phyloP scores from a whole-genome alignment of 2,113 vertebrate genomes.

The Isurus oxyrinchus region DNA sequence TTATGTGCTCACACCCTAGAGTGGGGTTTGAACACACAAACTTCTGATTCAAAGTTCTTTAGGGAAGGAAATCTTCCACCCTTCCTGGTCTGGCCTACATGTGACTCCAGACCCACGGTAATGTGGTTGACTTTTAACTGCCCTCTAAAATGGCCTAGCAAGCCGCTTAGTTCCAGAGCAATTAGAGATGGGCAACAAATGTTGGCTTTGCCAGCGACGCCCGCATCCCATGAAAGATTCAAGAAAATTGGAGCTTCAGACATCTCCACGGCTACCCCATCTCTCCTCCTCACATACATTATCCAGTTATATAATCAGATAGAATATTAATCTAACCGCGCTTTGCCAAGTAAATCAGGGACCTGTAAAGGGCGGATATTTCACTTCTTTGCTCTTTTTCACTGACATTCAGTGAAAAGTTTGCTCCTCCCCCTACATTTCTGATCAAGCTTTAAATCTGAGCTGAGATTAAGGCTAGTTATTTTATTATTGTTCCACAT shows the following conservation, averaged over 20 bases:
- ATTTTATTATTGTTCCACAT: not conserved
- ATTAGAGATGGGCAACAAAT: too few species aligned
- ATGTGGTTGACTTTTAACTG: too few species aligned
- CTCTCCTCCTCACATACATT: not conserved
- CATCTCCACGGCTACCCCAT: not conserved
- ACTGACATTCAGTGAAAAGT: not conserved
- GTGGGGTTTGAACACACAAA: not conserved
- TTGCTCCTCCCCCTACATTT: not conserved
- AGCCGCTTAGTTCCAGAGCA: too few species aligned
- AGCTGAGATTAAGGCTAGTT: not conserved
- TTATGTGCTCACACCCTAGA: not conserved
- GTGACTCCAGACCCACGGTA: too few species aligned
- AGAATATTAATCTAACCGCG: not conserved
- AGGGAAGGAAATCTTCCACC: too few species aligned
- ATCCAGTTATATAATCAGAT: not conserved
- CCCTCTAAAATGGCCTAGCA: too few species aligned
- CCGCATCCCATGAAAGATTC: too few species aligned
- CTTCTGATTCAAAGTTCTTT: not conserved
- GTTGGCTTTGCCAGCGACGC: too few species aligned
- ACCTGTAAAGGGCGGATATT: not conserved
- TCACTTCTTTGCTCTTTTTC: not conserved
- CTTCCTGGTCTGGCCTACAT: too few species aligned
- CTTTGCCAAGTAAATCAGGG: not conserved
- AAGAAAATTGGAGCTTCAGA: not conserved
- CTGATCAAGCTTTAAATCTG: not conserved